These are phyloP conservation scores for Lepilemur ruficaudatus DNA, from an alignment of 2,797 vertebrate genomes.

Conservation along the genomic window DNA sequence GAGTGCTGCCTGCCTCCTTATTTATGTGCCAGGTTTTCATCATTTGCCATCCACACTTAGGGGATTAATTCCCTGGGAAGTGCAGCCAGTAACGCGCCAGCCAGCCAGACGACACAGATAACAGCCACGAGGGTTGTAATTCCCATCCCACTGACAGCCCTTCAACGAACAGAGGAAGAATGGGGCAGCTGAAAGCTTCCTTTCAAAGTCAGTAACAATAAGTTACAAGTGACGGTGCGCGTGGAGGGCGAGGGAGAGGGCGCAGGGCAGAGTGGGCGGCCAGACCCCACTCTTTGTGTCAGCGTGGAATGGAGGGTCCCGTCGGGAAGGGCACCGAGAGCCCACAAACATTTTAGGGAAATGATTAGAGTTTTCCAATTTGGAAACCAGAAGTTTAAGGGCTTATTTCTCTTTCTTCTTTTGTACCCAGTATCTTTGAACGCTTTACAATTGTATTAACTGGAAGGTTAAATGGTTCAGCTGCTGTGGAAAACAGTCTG, in stretches of 20 bases:
- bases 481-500: not conserved
- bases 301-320: not conserved
- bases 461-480: not conserved
- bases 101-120: constrained; percentile 48
- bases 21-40: constrained; percentile 51
- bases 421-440: not conserved
- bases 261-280: not conserved
- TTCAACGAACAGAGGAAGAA: constrained; percentile 50
- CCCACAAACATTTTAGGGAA: not conserved
- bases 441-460: not conserved
- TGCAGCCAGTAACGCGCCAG: constrained; percentile 1
- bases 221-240: constrained; percentile 25
- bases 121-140: constrained; percentile 41
- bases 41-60: constrained; percentile 34
- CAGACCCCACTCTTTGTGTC: not conserved
- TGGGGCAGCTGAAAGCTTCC: constrained; percentile 38
- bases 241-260: not conserved
- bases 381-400: not conserved
- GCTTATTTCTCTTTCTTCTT: not conserved
- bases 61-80: constrained; percentile 57
- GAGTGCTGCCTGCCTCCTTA: not conserved
- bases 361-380: not conserved
- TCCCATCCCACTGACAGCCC: constrained; percentile 42
- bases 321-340: not conserved
- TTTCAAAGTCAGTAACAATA: constrained; percentile 46